Evolutionary conservation across 2,113 vertebrate species (phyloP).

Genomic region (Condylura cristata): DNA sequence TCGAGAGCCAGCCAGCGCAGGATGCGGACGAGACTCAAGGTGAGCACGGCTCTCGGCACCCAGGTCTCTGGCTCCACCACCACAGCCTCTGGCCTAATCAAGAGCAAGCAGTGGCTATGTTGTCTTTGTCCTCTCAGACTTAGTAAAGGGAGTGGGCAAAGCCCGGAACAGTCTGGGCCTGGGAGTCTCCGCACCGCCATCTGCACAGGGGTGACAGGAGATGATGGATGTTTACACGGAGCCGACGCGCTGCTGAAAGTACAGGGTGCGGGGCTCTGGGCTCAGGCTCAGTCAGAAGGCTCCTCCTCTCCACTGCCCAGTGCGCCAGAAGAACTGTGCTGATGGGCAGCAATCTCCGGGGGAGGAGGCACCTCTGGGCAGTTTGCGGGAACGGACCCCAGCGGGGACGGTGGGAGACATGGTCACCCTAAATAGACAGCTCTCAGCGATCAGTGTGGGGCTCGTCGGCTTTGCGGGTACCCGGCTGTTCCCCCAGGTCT

Average conservation of each 20-base stretch:
- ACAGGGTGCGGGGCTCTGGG: background rate
- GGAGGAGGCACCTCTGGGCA: background rate
- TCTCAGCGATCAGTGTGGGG: background rate
- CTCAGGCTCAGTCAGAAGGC: background rate
- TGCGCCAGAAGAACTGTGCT: background rate
- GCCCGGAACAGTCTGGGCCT: background rate
- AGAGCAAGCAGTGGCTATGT: too few species aligned
- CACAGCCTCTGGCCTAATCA: background rate
- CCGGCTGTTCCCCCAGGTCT: background rate
- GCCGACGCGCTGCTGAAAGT: background rate
- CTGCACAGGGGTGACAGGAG: background rate
- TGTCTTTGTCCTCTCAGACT: background rate
- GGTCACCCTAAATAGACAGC: background rate
- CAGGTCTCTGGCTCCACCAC: background rate
- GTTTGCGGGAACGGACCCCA: background rate
- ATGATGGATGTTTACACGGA: background rate
- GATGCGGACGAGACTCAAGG: background rate
- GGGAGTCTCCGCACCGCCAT: fast-evolving
- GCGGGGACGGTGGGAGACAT: background rate
- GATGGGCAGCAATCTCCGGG: background rate
- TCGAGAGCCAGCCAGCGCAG: background rate
- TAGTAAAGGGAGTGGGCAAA: background rate
- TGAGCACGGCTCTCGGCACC: background rate
- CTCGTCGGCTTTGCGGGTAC: fast-evolving
- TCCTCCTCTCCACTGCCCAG: background rate